These are phyloP conservation scores for Philonicus albiceps DNA, from an alignment of 2,888 invertebrate species.

Conservation along the genomic window DNA sequence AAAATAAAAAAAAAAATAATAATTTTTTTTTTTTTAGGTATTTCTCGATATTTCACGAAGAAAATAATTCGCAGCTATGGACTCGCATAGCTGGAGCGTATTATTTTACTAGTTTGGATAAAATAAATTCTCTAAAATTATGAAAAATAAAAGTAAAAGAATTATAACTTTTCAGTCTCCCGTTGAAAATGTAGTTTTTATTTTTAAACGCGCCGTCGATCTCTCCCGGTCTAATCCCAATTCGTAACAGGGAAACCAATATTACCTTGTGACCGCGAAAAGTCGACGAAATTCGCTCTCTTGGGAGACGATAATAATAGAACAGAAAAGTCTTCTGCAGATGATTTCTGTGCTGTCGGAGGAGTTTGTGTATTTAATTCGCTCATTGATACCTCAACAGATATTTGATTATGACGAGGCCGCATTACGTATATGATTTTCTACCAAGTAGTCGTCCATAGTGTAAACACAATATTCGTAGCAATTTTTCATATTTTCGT, in stretches of 20 bases:
- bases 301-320: slow-evolving; percentile 47
- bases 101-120: slow-evolving; percentile 26
- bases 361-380: neutral
- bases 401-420: slow-evolving; percentile 30
- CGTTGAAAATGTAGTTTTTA: slow-evolving; percentile 46
- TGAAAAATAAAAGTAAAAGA: slow-evolving; percentile 28
- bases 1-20: neutral
- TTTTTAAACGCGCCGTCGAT: slow-evolving; percentile 56
- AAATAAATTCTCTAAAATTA: slow-evolving; percentile 16
- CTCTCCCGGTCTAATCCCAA: slow-evolving; percentile 65
- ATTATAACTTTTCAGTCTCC: slow-evolving; percentile 44
- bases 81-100: slow-evolving; percentile 31
- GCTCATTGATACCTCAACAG: slow-evolving; percentile 37
- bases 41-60: neutral
- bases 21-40: neutral
- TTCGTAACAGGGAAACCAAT: slow-evolving; percentile 63
- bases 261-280: slow-evolving; percentile 65
- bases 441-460: neutral
- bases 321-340: slow-evolving; percentile 38
- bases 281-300: slow-evolving; percentile 50
- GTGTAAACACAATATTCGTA: neutral
- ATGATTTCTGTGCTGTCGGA: slow-evolving; percentile 15
- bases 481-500: neutral
- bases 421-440: neutral
- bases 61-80: slow-evolving; percentile 26